Evolutionary conservation across 1,140 invertebrate species (phyloP).

Genomic region (Tetraneura akinire): DNA sequence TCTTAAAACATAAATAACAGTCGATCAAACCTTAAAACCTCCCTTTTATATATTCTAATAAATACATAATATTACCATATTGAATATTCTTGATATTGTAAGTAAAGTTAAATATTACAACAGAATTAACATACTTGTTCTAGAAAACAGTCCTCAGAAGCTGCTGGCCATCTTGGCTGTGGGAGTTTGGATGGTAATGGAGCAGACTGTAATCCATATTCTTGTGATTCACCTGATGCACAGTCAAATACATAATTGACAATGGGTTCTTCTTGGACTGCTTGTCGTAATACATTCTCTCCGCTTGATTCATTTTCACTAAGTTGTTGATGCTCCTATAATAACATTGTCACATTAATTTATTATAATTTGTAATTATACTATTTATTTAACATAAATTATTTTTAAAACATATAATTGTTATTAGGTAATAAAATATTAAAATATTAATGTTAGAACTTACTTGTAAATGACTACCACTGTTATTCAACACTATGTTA

Average conservation of each 20-base stretch:
- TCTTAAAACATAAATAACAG: conserved; percentile 48
- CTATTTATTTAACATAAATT: background rate
- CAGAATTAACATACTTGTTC: conserved; percentile 25
- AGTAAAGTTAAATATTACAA: background rate
- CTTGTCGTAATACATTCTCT: conserved; percentile 40
- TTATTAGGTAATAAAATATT: too few species aligned
- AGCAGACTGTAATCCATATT: conserved; percentile 41
- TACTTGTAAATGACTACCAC: conserved; percentile 43
- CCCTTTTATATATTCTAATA: background rate
- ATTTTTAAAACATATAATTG: background rate
- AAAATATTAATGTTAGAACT: too few species aligned
- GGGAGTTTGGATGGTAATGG: conserved; percentile 35
- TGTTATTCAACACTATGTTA: conserved; percentile 49
- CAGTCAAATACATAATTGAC: conserved; percentile 47
- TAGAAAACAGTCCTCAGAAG: conserved; percentile 45
- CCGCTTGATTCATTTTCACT: conserved; percentile 33
- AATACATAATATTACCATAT: background rate
- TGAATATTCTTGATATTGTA: background rate
- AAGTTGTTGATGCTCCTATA: conserved; percentile 48
- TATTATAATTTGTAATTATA: background rate
- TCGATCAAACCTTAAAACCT: conserved; percentile 22
- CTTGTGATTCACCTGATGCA: conserved; percentile 47
- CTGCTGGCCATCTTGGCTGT: conserved; percentile 35
- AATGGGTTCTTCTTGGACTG: conserved; percentile 44
- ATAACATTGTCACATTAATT: background rate